Evolutionary conservation across 2,113 vertebrate species (phyloP).

Genomic region (Sinocyclocheilus grahami): DNA sequence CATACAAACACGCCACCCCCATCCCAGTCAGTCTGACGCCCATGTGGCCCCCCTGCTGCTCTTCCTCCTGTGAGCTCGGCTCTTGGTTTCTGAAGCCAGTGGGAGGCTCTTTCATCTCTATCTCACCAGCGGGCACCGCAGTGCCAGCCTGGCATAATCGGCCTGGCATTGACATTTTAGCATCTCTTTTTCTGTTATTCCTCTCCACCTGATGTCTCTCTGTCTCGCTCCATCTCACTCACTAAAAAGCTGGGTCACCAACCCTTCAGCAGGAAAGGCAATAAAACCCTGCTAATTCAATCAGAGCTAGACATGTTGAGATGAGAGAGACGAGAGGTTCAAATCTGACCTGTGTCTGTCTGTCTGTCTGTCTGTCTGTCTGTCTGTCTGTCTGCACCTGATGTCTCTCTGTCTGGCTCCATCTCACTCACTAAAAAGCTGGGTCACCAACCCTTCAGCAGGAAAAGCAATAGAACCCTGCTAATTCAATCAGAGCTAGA

Average conservation of each 20-base stretch:
- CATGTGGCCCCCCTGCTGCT: conserved; percentile 20
- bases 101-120: conserved; percentile 35
- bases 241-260: background rate
- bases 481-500: too few species aligned
- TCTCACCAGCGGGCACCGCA: conserved; percentile 44
- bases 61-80: conserved; percentile 29
- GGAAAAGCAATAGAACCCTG: too few species aligned
- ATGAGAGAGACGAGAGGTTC: background rate
- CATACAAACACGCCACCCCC: conserved; percentile 18
- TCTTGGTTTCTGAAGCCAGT: conserved; percentile 17
- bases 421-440: too few species aligned
- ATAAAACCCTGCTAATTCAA: conserved; percentile 6
- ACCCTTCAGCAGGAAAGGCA: background rate
- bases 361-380: background rate
- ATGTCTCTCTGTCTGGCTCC: too few species aligned
- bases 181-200: conserved; percentile 29
- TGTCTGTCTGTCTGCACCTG: too few species aligned
- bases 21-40: conserved; percentile 32
- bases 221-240: conserved; percentile 18
- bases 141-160: conserved; percentile 33
- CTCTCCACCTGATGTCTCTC: conserved; percentile 41
- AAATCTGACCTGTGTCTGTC: background rate
- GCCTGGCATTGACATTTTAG: conserved; percentile 44
- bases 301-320: background rate
- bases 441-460: too few species aligned